A percentile compares a stretch with the other conserved stretches of the same genome.
phyloP scores from a whole-genome alignment of 1,140 invertebrate species.

The Parapsyche elsis region DNA sequence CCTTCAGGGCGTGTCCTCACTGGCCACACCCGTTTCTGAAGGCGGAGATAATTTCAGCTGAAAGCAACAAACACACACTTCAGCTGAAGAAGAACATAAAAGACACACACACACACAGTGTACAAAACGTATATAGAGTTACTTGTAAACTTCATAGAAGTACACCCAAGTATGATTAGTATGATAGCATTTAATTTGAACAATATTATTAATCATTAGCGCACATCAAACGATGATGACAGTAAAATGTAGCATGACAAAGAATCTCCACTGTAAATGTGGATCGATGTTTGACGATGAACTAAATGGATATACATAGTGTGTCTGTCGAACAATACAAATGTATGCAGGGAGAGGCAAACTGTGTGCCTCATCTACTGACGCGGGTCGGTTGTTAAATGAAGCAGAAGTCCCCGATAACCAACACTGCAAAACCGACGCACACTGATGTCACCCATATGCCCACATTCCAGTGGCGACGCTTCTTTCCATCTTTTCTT shows the following conservation, averaged over 20 bases:
- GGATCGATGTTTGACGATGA: constrained; percentile 15
- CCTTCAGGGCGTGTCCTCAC: constrained; percentile 23
- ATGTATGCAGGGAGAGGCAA: not conserved
- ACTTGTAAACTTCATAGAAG: too few species aligned
- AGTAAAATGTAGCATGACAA: too few species aligned
- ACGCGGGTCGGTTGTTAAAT: constrained; percentile 48
- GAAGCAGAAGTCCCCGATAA: constrained; percentile 55
- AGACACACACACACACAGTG: too few species aligned
- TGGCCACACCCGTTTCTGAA: constrained; percentile 30
- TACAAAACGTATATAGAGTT: too few species aligned
- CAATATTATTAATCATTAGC: too few species aligned
- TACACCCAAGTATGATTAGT: too few species aligned
- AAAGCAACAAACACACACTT: too few species aligned
- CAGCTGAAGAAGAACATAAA: too few species aligned
- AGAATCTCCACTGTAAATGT: not conserved
- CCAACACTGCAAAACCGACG: constrained; percentile 15
- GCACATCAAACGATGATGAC: too few species aligned
- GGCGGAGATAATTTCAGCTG: constrained; percentile 45
- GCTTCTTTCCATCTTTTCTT: too few species aligned
- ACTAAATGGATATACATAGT: not conserved
- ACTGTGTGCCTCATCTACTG: not conserved
- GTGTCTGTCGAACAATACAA: not conserved
- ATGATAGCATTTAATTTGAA: too few species aligned
- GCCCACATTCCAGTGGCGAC: not conserved
- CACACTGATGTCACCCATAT: not conserved